These are phyloP conservation scores for Apostichopus parvimensis DNA, from an alignment of 35 echinoderm and acorn worm species.

Conservation along the genomic window DNA sequence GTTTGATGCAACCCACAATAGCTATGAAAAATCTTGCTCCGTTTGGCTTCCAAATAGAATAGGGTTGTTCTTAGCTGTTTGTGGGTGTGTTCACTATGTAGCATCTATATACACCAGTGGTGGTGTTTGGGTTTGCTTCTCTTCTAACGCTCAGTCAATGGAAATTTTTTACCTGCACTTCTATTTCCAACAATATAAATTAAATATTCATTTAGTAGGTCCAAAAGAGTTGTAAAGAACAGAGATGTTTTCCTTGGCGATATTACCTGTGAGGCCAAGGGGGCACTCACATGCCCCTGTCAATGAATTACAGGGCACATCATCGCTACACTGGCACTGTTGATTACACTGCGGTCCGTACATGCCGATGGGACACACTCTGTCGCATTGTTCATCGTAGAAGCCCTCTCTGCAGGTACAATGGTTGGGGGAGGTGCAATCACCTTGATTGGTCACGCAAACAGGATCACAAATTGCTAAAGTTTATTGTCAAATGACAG, in stretches of 20 bases:
- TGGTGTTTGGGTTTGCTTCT: too few species aligned
- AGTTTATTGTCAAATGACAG: not conserved
- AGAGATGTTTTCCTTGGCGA: not conserved
- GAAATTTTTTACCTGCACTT: too few species aligned
- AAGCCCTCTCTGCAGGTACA: slow-evolving; percentile 72
- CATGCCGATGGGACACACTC: slow-evolving; percentile 52
- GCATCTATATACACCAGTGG: too few species aligned
- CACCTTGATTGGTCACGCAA: slow-evolving; percentile 15
- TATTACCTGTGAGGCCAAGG: slow-evolving; percentile 37
- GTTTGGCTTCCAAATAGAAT: too few species aligned
- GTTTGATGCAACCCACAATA: too few species aligned
- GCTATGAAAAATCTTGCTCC: too few species aligned
- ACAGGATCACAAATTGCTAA: slow-evolving; percentile 51
- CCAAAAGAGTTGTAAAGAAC: too few species aligned
- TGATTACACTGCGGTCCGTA: slow-evolving; percentile 55
- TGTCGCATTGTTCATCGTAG: slow-evolving; percentile 67
- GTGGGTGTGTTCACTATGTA: too few species aligned
- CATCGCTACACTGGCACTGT: slow-evolving; percentile 21
- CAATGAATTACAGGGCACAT: slow-evolving; percentile 31
- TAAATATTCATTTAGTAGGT: too few species aligned
- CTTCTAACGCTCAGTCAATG: too few species aligned
- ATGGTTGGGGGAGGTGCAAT: slow-evolving; percentile 21
- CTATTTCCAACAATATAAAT: too few species aligned
- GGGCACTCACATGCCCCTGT: slow-evolving; percentile 42
- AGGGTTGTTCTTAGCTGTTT: too few species aligned